Evolutionary conservation across 1,140 invertebrate genomes (phyloP), one percentile per base, ranked within the genome.

Genomic region (Aphis craccivora): DNA sequence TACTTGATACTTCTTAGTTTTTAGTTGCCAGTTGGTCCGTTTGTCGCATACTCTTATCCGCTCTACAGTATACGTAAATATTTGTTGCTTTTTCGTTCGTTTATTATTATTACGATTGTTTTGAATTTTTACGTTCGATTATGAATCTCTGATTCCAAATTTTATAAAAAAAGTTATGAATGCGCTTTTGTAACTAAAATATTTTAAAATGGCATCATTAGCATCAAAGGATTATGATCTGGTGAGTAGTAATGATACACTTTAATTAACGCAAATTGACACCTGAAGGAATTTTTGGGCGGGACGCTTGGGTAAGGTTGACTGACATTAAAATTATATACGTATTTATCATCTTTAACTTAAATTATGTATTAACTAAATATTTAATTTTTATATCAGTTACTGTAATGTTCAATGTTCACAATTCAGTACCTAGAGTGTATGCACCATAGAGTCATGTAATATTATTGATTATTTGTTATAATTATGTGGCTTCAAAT

Each of bases 201-300:
- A 67, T 18, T 60, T 18, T 6, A 25, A 93, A 84, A 93, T 93
- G 91, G 1, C 76, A n/a, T 83, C 76, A 55, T 86, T 93, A 51
- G 22, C 76, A 43, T 83, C 76, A 8, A 83, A 93, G 48, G 91
- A 93, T 86, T 93, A 86, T 83, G 91, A 93, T 55, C 45, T 93
- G 76, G 91, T 93, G 23, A 91, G 90, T 91, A 76, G 18, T 91
- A 30, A 83, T 90, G 60, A 35, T 89, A 53, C 40, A 51, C n/a
- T 48, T 35, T n/a, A 2, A 40, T 14, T 91, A 37, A 40, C 4
- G 43, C 83, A 30, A 60, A 37, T 53, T 4, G 37, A 4, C 11
- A 43, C 11, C 11, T 91, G n/a, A 93, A 86, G n/a, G 37, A 93
- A 55, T 93, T 51, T 86, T 93, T 93, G 91, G 91, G 91, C 22